Percentiles rank a stretch among this genome's conserved stretches.
Conservation (phyloP, 2,888 invertebrate genomes). For the Xestia rhomboidea region DNA sequence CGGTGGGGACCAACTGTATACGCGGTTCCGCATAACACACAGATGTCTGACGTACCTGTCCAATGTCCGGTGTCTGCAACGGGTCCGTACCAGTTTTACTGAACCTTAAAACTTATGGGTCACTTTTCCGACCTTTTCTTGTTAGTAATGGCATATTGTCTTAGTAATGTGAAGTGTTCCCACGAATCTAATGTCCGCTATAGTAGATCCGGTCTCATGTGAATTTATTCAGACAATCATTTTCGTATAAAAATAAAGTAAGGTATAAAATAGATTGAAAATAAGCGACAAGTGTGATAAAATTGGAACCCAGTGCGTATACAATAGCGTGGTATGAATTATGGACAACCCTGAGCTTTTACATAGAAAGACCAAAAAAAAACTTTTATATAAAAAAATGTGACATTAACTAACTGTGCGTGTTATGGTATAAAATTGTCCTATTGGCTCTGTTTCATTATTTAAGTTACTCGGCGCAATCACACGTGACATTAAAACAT, state of each 20-base stretch:
- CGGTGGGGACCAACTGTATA: background rate
- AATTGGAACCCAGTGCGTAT: background rate
- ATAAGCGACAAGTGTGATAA: background rate
- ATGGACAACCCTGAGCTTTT: background rate
- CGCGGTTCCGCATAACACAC: background rate
- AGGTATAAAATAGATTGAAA: conserved; percentile 15
- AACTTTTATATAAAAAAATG: too few relatives aligned
- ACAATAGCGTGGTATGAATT: too few relatives aligned
- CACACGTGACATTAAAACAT: background rate
- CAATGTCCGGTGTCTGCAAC: background rate
- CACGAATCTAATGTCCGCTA: conserved; percentile 28
- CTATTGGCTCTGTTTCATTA: background rate
- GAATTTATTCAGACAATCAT: conserved; percentile 24
- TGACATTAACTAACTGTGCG: background rate
- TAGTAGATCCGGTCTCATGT: conserved; percentile 41
- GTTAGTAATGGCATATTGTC: background rate
- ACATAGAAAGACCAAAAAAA: background rate
- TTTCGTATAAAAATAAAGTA: conserved; percentile 9
- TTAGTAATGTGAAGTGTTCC: conserved; percentile 32
- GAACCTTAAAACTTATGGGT: background rate
- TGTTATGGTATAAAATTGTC: background rate
- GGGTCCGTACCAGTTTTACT: background rate
- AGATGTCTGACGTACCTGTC: background rate
- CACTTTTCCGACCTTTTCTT: background rate
- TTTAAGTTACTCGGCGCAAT: background rate